Evolutionary conservation across 2,888 invertebrate species (phyloP), one percentile per base, ranked within the genome.

Genomic region (Apodemia duryi): DNA sequence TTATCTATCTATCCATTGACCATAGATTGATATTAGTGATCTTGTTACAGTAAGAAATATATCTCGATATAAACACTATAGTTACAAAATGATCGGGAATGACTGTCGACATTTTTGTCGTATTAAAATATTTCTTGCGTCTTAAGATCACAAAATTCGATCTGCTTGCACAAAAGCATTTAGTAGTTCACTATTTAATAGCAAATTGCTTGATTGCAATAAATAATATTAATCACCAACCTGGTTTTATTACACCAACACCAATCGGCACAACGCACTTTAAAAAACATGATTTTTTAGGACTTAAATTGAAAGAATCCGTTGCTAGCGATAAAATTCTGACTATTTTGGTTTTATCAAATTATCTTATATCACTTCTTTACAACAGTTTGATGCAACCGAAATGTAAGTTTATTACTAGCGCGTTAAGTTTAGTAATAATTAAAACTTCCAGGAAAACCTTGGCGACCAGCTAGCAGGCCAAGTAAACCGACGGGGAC

Each of bases 161-260:
- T 46, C 62, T 13, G 61, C 61, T 46, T 49, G 35, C 11, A 35
- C 41, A 38, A 28, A 54, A 43, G 64, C 64, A 64, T 60, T 63
- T 28, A 60, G 43, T 41, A 35, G 21, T 64, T 49, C 64, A 75
- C 54, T 43, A 43, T 43, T 43, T 43, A 10, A 43, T 43, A 43
- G 11, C 11, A 10, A 77, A 77, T 80, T 83, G 89, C 89, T 89
- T 88, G 77, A 83, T 77, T 77, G 86, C 90, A 91, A 91, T 91
- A 91, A 91, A 90, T 81, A 79, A 82, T 88, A 78, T 88, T 83
- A 87, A 88, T 86, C 75, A 82, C 79, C 82, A 83, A 91, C 84
- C 85, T 91, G 89, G 91, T 90, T 91, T 89, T 89, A 90, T 91
- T 88, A 90, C 89, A 90, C 91, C 90, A 86, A 84, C 85, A 88